Base-by-base conservation (phyloP, 2,888 invertebrate genomes). In the Aromia moschata region DNA sequence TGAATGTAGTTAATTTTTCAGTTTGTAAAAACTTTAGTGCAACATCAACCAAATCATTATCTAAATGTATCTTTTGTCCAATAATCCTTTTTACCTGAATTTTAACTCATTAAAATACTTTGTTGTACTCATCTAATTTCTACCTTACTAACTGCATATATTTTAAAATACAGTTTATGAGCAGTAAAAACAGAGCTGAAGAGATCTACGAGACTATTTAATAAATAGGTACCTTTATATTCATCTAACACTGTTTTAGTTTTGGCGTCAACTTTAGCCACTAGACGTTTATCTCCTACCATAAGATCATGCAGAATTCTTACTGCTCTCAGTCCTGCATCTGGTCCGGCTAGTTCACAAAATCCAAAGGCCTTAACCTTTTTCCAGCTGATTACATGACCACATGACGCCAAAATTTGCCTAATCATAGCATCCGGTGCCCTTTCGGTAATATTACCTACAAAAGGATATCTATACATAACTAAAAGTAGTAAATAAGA, bases 281-380 rank as follows among this genome's bases (percentile, higher is more conserved):
- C 93, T 70, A 99, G 85, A 76, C 91, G 91, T 82, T 95, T 96
- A 70, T 95, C 97, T 56, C 94, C 95, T 49, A 99, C 89, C 80
- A 91, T 89, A 80, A 95, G 89, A 72, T 96, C 95, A 82, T 98
- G 96, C 20, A 99, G 85, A 66, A 99, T 83, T 40, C 95, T 84
- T 65, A 99, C 95, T 67, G 98, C 96, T 66, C 98, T 86, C 69
- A 98, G 84, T 36, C 98, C 98, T 14, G 97, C 93, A 82, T 97
- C 96, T 12, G 98, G 97, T 58, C 93, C 91, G 68, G 93, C 94
- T 81, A 94, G 95, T 83, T 98, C 98, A 83, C 98, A 96, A 83
- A 98, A 99, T 7, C 98, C 98, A 82, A 98, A 98, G 1, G 94
- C 95, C 79, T 96, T 94, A 12, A 98, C 97, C 60, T 98, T 87